Evolutionary conservation across 1,140 invertebrate genomes (phyloP).

Genomic region (Mycetomoellerius zeteki): DNA sequence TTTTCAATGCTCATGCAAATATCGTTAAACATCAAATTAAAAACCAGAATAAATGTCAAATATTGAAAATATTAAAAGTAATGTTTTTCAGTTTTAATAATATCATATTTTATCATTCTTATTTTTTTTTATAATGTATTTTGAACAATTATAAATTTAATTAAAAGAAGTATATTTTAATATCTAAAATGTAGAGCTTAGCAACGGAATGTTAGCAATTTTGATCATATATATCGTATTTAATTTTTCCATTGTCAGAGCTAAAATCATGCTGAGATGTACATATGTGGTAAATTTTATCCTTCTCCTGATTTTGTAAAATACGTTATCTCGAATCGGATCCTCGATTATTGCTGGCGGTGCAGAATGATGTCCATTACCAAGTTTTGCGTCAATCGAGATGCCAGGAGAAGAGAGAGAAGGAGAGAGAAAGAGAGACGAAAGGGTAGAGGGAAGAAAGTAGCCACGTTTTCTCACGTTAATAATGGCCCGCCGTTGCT

Average conservation of each 20-base stretch:
- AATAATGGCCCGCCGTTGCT: slow-evolving; percentile 74
- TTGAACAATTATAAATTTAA: not conserved
- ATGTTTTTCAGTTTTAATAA: not conserved
- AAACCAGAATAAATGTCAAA: not conserved
- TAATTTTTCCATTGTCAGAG: not conserved
- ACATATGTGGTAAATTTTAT: not conserved
- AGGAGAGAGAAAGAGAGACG: not conserved
- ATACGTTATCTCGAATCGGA: not conserved
- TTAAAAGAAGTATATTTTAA: not conserved
- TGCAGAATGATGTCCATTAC: slow-evolving; percentile 65
- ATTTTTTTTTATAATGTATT: not conserved
- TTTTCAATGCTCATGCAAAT: not conserved
- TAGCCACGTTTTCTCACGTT: slow-evolving; percentile 80
- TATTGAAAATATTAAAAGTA: not conserved
- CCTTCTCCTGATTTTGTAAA: not conserved
- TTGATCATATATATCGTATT: not conserved
- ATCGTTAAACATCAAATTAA: not conserved
- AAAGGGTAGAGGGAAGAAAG: not conserved
- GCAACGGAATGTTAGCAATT: not conserved
- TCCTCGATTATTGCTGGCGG: not conserved
- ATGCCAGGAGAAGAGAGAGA: not conserved
- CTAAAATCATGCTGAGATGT: not conserved
- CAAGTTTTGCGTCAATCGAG: slow-evolving; percentile 31
- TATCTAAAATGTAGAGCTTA: not conserved
- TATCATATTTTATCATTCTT: not conserved